Percentiles rank a stretch among this genome's conserved stretches.
Conservation (phyloP, 2,113 vertebrate species). For the Gallinago undulata region DNA sequence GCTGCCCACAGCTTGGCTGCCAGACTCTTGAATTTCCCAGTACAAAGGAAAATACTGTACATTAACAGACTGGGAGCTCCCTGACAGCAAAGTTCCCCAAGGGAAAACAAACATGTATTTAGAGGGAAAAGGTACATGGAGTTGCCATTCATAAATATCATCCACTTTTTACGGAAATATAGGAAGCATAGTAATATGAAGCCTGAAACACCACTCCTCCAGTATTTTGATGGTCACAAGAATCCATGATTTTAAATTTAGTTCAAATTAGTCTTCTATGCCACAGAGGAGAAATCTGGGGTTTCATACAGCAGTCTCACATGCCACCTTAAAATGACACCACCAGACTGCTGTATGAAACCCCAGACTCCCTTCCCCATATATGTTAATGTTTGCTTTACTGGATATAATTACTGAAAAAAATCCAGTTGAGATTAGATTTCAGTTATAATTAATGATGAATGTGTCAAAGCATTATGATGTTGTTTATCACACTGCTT, state of each 20-base stretch:
- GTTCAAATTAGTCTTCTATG: background rate
- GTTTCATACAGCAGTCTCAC: background rate
- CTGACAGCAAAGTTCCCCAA: background rate
- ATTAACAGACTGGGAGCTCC: background rate
- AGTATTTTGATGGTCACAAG: background rate
- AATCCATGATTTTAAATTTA: background rate
- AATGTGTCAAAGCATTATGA: conserved; percentile 64
- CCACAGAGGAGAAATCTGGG: background rate
- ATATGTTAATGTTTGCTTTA: conserved; percentile 44
- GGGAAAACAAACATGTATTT: background rate
- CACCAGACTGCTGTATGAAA: background rate
- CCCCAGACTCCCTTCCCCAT: background rate
- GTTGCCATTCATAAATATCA: background rate
- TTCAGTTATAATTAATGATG: conserved; percentile 62
- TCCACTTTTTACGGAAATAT: background rate
- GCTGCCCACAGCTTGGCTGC: background rate
- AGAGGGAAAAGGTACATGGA: background rate
- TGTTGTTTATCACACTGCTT: conserved; percentile 63
- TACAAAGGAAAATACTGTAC: background rate
- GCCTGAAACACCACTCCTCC: background rate
- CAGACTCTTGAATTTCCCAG: background rate
- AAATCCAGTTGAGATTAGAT: conserved; percentile 57
- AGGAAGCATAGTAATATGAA: background rate
- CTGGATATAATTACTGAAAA: conserved; percentile 47
- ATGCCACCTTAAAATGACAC: background rate